Base-by-base conservation (phyloP, 92 coral and sea anemone genomes). In the Hydrozoanthus gracilis region DNA sequence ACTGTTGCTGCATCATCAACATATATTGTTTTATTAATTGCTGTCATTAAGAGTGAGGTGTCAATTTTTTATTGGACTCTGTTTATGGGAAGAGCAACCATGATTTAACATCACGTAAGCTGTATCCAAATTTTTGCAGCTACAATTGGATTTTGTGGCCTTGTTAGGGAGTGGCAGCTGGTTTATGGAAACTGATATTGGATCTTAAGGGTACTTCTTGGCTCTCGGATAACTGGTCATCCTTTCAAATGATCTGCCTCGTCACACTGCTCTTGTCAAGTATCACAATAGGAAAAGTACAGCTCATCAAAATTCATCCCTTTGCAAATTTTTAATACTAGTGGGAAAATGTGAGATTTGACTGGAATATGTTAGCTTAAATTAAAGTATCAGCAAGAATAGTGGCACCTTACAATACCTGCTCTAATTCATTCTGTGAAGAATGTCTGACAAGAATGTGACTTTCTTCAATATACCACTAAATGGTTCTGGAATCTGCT, bases 81-180 rank as follows among this genome's bases (percentile, higher is more conserved):
- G 56, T 49, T 79, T 51, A 66, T 16, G 44, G 51, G 52, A 64
- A n/a, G 74, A 17, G 60, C 64, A 48, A 8, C 7, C 10, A 2
- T 4, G 47, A 47, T 9, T 46, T 80, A 74, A 16, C 47, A 80
- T 64, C 85, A 64, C 58, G 73, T 64, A 80, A 65, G 27, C 75
- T 17, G 55, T 10, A 44, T 18, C 60, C 20, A 49, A 49, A 50
- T 27, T 18, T 66, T 39, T 16, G 62, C 13, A 62, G 85, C 64
- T 80, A 51, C 12, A 20, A 18, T 9, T 3, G 61, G 18, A 17
- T 80, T 67, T 56, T 77, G 83, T 56, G 52, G 55, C 58, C 67
- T 8, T 56, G 48, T 18, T 80, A 2, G 85, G 85, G 85, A 65
- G 73, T 70, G 85, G 85, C 85, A 80, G 75, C 52, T 80, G 74